These are phyloP conservation scores for Hystrix cristata DNA, from an alignment of 2,113 vertebrate genomes.

Conservation along the genomic window DNA sequence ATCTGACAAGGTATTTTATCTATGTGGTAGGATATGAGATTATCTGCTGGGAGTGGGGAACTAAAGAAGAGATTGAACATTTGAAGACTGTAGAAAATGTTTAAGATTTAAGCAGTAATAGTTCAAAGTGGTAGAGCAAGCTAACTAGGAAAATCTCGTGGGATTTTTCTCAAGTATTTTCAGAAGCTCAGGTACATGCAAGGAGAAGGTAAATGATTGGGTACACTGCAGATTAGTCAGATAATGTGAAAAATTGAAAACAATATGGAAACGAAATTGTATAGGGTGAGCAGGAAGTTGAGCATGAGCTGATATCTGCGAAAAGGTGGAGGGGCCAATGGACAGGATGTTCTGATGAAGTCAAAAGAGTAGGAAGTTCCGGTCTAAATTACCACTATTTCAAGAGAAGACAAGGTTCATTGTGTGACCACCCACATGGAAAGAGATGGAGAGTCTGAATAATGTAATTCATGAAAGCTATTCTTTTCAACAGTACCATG, in stretches of 20 bases:
- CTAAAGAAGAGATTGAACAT: not conserved
- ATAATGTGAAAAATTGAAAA: not conserved
- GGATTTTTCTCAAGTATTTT: not conserved
- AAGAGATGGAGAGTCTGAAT: not conserved
- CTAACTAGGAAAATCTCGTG: not conserved
- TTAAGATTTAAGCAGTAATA: not conserved
- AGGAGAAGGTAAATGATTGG: not conserved
- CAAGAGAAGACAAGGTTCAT: not conserved
- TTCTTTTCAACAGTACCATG: constrained; percentile 4
- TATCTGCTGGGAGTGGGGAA: not conserved
- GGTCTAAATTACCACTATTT: not conserved
- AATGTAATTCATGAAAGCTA: not conserved
- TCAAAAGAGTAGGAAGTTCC: not conserved
- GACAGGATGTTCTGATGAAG: not conserved
- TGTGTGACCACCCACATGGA: not conserved
- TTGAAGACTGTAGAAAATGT: not conserved
- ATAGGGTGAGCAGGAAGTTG: not conserved
- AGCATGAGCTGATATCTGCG: not conserved
- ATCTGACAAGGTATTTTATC: not conserved
- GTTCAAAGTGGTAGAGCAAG: not conserved
- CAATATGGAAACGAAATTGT: not conserved
- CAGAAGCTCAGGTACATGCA: not conserved
- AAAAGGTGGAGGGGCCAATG: not conserved
- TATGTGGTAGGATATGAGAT: not conserved
- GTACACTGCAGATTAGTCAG: not conserved